Evolutionary conservation across 1,140 invertebrate species (phyloP).

Genomic region (Zaprionus lachaisei): DNA sequence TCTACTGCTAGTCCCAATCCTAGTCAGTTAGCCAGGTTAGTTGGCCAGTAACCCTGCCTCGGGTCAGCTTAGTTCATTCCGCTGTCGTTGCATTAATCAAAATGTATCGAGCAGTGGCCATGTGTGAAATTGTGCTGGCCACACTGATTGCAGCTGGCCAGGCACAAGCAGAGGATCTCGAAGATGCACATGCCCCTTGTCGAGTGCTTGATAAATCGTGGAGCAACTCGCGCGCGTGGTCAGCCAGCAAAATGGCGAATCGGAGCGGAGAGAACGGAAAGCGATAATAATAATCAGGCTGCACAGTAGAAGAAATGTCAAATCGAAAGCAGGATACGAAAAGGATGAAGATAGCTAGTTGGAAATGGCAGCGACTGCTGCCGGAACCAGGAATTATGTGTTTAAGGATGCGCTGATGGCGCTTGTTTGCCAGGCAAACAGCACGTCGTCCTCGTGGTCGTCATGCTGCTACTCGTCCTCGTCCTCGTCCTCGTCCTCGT

Average conservation of each 20-base stretch:
- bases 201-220: conserved; percentile 67
- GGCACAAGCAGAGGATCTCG: neutral
- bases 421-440: conserved; percentile 49
- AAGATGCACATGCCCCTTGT: conserved; percentile 6
- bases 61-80: conserved; percentile 18
- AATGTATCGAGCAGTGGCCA: conserved; percentile 70
- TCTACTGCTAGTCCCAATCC: no score
- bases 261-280: neutral
- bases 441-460: conserved; percentile 30
- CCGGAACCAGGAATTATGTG: conserved; percentile 50
- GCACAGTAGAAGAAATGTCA: conserved; percentile 1
- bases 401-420: conserved; percentile 57
- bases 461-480: neutral
- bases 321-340: conserved; percentile 6
- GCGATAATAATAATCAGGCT: conserved; percentile 5
- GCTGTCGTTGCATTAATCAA: conserved; percentile 71
- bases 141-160: conserved; percentile 68
- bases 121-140: conserved; percentile 73
- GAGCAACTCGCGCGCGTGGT: conserved; percentile 37
- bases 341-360: conserved; percentile 1
- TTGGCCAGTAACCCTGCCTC: neutral
- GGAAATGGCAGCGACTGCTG: neutral
- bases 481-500: neutral
- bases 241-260: conserved; percentile 42
- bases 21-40: neutral